Percentiles rank a stretch among this genome's conserved stretches.
Evolutionary conservation across 1,140 invertebrate genomes (phyloP).

Genomic region (Aradophagus sp.): DNA sequence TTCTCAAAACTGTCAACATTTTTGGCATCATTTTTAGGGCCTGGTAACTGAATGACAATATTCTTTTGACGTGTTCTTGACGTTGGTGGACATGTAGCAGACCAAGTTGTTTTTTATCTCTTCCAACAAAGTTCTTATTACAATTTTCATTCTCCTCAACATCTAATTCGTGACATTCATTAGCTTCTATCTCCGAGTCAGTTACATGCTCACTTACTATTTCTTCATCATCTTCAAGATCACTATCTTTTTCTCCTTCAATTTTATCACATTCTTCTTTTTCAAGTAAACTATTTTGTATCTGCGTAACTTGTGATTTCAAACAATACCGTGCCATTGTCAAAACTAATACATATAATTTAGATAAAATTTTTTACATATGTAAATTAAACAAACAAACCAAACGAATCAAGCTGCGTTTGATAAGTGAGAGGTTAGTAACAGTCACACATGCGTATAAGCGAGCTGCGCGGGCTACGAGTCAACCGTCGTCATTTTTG

Average conservation of each 20-base stretch:
- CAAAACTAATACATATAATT: too few relatives aligned
- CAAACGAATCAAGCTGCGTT: too few relatives aligned
- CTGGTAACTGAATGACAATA: slow-evolving; percentile 6
- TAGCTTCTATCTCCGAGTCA: slow-evolving; percentile 12
- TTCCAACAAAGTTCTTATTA: not conserved
- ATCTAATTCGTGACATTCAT: too few relatives aligned
- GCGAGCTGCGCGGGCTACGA: too few relatives aligned
- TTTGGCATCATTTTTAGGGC: slow-evolving; percentile 3
- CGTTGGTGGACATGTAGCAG: not conserved
- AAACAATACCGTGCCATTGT: slow-evolving; percentile 5
- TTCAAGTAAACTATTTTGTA: slow-evolving; percentile 3
- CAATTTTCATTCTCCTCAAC: not conserved
- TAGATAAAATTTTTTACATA: too few relatives aligned
- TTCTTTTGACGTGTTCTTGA: slow-evolving; percentile 2
- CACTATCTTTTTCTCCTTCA: not conserved
- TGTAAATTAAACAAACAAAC: too few relatives aligned
- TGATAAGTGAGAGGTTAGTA: too few relatives aligned
- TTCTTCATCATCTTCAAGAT: slow-evolving; percentile 9
- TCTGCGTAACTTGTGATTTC: not conserved
- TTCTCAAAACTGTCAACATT: slow-evolving; percentile 3
- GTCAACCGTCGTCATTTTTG: too few relatives aligned
- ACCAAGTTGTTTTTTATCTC: slow-evolving; percentile 8
- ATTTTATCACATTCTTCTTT: slow-evolving; percentile 3
- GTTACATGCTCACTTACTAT: slow-evolving; percentile 5
- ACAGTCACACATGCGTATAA: too few relatives aligned